Evolutionary conservation across 2,888 invertebrate species (phyloP).

Genomic region (Brachypalpus laphriformis): DNA sequence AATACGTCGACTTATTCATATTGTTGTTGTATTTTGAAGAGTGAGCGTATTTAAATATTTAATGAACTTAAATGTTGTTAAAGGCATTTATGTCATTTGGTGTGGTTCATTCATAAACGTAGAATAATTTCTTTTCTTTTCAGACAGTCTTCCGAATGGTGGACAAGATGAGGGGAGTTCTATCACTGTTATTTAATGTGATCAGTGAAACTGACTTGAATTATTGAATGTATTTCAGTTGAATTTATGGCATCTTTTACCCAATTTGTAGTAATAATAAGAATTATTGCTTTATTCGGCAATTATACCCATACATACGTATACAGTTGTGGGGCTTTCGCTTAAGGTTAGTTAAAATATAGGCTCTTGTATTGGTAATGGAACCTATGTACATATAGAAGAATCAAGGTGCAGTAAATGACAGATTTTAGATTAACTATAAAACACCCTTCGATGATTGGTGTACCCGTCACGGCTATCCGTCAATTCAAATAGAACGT

Average conservation of each 20-base stretch:
- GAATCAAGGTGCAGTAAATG: no score
- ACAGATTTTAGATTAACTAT: no score
- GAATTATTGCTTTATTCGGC: conserved; percentile 37
- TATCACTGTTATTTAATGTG: conserved; percentile 61
- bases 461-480: no score
- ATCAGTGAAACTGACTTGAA: conserved; percentile 51
- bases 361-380: no score
- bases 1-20: conserved; percentile 68
- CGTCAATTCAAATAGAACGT: no score
- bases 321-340: neutral
- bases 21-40: conserved; percentile 53
- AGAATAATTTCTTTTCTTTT: conserved; percentile 37
- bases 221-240: conserved; percentile 43
- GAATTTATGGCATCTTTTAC: conserved; percentile 57
- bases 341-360: neutral
- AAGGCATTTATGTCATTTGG: conserved; percentile 63
- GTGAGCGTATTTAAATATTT: conserved; percentile 70
- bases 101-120: conserved; percentile 64
- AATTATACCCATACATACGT: neutral
- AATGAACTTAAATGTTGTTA: conserved; percentile 70
- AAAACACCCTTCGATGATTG: no score
- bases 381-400: no score
- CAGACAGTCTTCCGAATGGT: neutral
- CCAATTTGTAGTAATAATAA: conserved; percentile 61
- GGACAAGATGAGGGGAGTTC: neutral